Evolutionary conservation across 2,797 vertebrate species (phyloP), one percentile per base, ranked within the genome.

Genomic region (Scomberomorus guttatus): DNA sequence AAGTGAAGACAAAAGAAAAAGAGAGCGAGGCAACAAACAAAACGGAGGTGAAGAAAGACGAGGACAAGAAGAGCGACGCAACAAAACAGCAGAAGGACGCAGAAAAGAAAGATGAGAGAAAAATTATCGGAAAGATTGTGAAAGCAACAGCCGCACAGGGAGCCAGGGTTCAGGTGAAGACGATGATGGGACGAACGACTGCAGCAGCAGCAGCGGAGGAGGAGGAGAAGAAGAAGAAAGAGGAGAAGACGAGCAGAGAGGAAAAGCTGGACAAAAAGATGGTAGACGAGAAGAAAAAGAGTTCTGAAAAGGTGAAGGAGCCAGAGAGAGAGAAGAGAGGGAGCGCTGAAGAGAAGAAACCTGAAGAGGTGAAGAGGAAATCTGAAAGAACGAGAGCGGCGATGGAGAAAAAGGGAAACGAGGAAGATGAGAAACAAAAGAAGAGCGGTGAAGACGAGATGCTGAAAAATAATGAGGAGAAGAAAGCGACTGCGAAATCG

Each of bases 51-150:
- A 5, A 29, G 18, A 6, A 22, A 13, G 14, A n/a, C 1, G 71
- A 78, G 1, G 63, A 64, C 0, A 9, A 18, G 18, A 68, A 14
- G 24, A 48, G 25, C 1, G 10, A 25, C 0, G 72, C 44, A 5
- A 4, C 4, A 0, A 29, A 55, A 42, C 42, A 66, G 61, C 46
- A 75, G 56, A 77, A 62, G 24, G 81, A 78, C 1, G 79, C 84
- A 12, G 73, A 79, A 1, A 80, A 72, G 54, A 86, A 85, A 20
- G 89, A 85, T 0, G 85, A 86, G 79, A 86, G 82, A 5, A 93
- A 86, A 56, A 92, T 93, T 0, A 93, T 93, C 3, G 93, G 91
- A 1, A 93, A 94, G 77, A 94, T 93, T 0, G 91, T 92, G 4
- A 94, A 93, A n/a, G 89, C 77, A 0, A 66, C 75, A 0, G 75